Evolutionary conservation across 2,797 vertebrate species (phyloP).

Genomic region (Echeneis naucrates): DNA sequence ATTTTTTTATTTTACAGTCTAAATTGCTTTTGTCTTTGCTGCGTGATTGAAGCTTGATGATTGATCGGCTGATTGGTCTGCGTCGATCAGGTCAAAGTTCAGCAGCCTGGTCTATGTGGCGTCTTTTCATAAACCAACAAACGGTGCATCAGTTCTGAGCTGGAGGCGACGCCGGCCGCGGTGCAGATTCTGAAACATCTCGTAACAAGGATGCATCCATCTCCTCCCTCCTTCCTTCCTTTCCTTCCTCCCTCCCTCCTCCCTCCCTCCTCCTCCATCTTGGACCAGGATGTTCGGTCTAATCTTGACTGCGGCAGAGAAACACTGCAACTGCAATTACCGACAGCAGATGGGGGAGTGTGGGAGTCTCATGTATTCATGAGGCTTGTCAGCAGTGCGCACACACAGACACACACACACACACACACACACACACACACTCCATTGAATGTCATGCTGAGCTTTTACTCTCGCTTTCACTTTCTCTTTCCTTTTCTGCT

Average conservation of each 20-base stretch:
- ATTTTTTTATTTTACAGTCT: no score
- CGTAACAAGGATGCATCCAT: neutral
- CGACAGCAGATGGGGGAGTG: slow-evolving; percentile 73
- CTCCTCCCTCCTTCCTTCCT: neutral
- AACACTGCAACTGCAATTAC: slow-evolving; percentile 57
- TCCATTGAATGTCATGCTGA: slow-evolving; percentile 38
- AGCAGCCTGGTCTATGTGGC: neutral
- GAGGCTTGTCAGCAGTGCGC: slow-evolving; percentile 45
- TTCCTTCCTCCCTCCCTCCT: no score
- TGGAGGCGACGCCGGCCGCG: neutral
- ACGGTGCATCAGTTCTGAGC: neutral
- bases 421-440: slow-evolving; percentile 19
- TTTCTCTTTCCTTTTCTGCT: slow-evolving; percentile 45
- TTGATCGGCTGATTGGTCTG: no score
- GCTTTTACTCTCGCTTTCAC: slow-evolving; percentile 29
- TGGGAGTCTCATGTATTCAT: slow-evolving; percentile 74
- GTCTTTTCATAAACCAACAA: neutral
- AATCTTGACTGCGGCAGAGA: slow-evolving; percentile 55
- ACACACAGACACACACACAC: slow-evolving; percentile 29
- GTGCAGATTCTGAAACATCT: neutral
- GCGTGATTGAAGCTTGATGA: neutral
- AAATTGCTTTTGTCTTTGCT: no score
- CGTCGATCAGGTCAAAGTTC: neutral
- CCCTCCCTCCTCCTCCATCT: slow-evolving; percentile 19
- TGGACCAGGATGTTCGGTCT: slow-evolving; percentile 32